Conservation (phyloP, 2,888 invertebrate species). For the Emmelina monodactyla region DNA sequence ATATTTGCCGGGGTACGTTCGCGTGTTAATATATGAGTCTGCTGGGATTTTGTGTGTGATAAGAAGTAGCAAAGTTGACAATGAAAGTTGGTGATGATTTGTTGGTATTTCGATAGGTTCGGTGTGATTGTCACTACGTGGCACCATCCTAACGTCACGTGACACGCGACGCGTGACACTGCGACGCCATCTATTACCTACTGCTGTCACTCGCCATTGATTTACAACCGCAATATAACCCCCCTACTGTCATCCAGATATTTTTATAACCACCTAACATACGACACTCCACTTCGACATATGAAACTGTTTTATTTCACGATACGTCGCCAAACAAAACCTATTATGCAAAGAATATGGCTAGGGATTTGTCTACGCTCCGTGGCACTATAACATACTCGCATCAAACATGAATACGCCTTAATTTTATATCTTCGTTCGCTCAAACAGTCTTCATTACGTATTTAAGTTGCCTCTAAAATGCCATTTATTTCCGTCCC, state of each 20-base stretch:
- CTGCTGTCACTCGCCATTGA: slow-evolving; percentile 42
- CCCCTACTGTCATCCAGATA: slow-evolving; percentile 55
- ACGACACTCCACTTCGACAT: not conserved
- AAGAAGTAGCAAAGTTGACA: not conserved
- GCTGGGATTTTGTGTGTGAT: too few relatives aligned
- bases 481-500: too few relatives aligned
- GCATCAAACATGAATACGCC: too few relatives aligned
- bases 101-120: too few relatives aligned
- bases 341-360: too few relatives aligned
- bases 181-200: slow-evolving; percentile 25
- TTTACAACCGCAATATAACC: slow-evolving; percentile 61
- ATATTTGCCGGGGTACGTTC: not conserved
- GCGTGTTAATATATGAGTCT: not conserved
- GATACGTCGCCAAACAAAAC: too few relatives aligned
- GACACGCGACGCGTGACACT: slow-evolving; percentile 23
- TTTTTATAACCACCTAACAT: slow-evolving; percentile 39
- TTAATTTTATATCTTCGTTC: too few relatives aligned
- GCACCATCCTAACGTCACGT: slow-evolving; percentile 19
- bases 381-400: too few relatives aligned
- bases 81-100: not conserved
- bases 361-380: too few relatives aligned
- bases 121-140: slow-evolving; percentile 23
- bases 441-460: too few relatives aligned
- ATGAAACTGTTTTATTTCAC: too few relatives aligned
- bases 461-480: too few relatives aligned